Percentiles rank a stretch among this genome's conserved stretches.
Evolutionary conservation across 2,113 vertebrate species (phyloP).

Genomic region (Capra hircus): DNA sequence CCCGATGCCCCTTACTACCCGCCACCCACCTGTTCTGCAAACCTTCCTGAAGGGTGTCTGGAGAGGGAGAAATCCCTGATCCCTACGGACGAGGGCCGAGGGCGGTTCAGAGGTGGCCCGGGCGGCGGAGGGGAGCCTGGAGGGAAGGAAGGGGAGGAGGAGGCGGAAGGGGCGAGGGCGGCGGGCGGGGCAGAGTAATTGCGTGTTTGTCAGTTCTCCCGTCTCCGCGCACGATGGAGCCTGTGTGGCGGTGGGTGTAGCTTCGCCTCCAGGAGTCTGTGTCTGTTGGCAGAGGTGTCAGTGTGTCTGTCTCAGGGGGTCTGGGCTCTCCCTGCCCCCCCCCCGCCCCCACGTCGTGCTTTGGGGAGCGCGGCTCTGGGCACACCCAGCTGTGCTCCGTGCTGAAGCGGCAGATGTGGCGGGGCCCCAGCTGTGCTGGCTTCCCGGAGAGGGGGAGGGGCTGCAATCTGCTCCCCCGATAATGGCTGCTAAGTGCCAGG

Average conservation of each 20-base stretch:
- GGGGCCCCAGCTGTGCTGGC: slow-evolving; percentile 72
- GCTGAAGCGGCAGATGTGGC: slow-evolving; percentile 76
- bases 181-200: slow-evolving; percentile 67
- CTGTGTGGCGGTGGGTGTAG: slow-evolving; percentile 51
- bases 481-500: slow-evolving; percentile 63
- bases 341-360: slow-evolving; percentile 6
- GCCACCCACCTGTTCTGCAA: neutral
- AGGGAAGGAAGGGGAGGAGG: neutral
- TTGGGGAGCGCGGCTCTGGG: slow-evolving; percentile 49
- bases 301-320: slow-evolving; percentile 52
- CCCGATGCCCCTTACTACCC: neutral
- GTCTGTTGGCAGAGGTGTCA: slow-evolving; percentile 63
- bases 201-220: slow-evolving; percentile 67
- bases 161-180: slow-evolving; percentile 19
- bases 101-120: neutral
- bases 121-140: neutral
- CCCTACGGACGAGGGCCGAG: neutral
- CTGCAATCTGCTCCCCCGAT: slow-evolving; percentile 72
- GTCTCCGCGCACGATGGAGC: slow-evolving; percentile 49
- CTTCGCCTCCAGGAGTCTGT: slow-evolving; percentile 33
- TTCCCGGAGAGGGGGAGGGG: slow-evolving; percentile 59
- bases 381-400: slow-evolving; percentile 74
- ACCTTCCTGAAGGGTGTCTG: neutral
- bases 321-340: slow-evolving; percentile 2
- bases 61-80: neutral